Base-by-base conservation (phyloP, 2,888 invertebrate genomes). In the Bembecia ichneumoniformis region DNA sequence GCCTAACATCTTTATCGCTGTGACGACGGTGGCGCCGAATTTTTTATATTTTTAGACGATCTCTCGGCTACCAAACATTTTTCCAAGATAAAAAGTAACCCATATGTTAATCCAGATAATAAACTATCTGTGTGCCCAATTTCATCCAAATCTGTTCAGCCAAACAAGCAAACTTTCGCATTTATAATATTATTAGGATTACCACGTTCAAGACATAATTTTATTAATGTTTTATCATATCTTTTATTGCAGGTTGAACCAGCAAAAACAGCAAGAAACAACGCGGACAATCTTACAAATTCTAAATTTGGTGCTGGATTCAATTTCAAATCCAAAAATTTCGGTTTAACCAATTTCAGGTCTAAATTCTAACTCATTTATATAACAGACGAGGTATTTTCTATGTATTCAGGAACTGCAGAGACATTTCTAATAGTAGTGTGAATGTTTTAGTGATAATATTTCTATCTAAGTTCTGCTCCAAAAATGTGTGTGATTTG, bases 171-270 rank as follows among this genome's bases (percentile, higher is more conserved):
- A n/a, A n/a, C n/a, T n/a, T n/a, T n/a, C n/a, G n/a, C n/a, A n/a
- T n/a, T n/a, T n/a, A n/a, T n/a, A n/a, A n/a, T n/a, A n/a, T n/a
- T n/a, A n/a, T n/a, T n/a, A n/a, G n/a, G n/a, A n/a, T n/a, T n/a
- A n/a, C n/a, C n/a, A n/a, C 1, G 20, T 20, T 20, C 4, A 20
- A 20, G 3, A 5, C 20, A 20, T 20, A 20, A 20, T 5, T 20
- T 4, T 20, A 20, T 20, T 3, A n/a, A n/a, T n/a, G 17, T 17
- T 17, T 17, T 17, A 17, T 17, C 3, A 3, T 40, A 40, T 49
- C 35, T 49, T 54, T 15, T 9, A 35, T 72, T 74, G 47, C 63
- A 87, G 86, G 86, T 87, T 51, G 82, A 79, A 51, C 84, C 86
- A 43, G 74, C 77, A 0, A 87, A 84, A 54, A 48, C 62, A 1